phyloP scores from a whole-genome alignment of 2,113 vertebrate species.

The Macrotus californicus region DNA sequence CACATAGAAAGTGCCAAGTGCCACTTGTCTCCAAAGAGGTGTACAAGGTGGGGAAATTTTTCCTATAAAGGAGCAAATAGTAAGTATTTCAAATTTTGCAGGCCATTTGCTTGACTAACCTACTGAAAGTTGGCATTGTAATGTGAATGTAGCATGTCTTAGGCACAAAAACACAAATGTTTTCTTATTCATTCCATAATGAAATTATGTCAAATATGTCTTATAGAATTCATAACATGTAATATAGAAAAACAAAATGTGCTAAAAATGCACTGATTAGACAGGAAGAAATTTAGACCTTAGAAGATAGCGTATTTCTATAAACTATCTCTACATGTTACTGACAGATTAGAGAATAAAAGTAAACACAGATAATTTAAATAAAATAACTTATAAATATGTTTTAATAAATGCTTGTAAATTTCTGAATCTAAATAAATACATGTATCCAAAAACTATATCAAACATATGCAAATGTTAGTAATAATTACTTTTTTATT shows the following conservation, averaged over 20 bases:
- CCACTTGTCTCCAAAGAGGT: not conserved
- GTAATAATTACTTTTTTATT: not conserved
- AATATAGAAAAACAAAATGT: not conserved
- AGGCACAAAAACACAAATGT: not conserved
- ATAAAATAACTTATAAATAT: not conserved
- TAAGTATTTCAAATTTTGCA: not conserved
- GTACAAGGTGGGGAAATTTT: not conserved
- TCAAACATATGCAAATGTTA: not conserved
- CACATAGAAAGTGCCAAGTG: not conserved
- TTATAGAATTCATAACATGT: not conserved
- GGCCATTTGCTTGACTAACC: not conserved
- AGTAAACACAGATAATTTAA: not conserved
- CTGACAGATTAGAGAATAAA: not conserved
- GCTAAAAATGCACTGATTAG: not conserved
- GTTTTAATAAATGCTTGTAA: not conserved
- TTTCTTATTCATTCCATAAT: not conserved
- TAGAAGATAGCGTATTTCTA: not conserved
- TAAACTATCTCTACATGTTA: not conserved
- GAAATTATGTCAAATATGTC: not conserved
- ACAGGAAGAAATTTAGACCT: not conserved
- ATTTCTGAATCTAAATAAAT: not conserved
- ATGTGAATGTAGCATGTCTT: not conserved
- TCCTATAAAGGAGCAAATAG: not conserved
- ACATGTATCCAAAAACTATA: not conserved
- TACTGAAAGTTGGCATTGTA: not conserved